Evolutionary conservation across 53 echinoderm and acorn worm species (phyloP).

Genomic region (Echinometra lucunter): DNA sequence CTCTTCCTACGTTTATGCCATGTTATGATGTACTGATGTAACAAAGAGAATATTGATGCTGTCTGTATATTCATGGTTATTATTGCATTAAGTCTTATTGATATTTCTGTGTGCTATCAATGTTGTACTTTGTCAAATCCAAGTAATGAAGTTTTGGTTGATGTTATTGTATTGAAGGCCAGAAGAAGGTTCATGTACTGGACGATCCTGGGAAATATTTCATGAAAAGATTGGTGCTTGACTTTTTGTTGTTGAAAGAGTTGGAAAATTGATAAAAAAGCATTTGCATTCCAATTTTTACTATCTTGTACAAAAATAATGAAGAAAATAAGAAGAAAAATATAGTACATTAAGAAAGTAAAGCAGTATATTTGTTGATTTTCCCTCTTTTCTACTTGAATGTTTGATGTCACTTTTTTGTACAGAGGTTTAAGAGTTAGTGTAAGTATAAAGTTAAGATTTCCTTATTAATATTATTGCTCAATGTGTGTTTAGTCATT

Average conservation of each 20-base stretch:
- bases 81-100: background rate
- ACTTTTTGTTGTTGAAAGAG: conserved; percentile 7
- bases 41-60: conserved; percentile 1
- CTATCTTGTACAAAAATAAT: conserved; percentile 40
- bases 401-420: background rate
- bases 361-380: conserved; percentile 8
- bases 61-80: conserved; percentile 41
- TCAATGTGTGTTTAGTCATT: background rate
- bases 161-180: background rate
- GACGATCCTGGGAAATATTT: conserved; percentile 11
- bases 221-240: conserved; percentile 43
- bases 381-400: conserved; percentile 13
- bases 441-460: background rate
- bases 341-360: background rate
- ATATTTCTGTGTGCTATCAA: conserved; percentile 28
- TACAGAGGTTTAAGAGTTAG: background rate
- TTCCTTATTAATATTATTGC: background rate
- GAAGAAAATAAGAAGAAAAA: conserved; percentile 35
- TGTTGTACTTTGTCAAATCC: conserved; percentile 33
- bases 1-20: background rate
- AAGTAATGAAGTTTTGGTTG: conserved; percentile 23
- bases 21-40: background rate
- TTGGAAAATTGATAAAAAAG: conserved; percentile 37
- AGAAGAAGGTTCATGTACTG: conserved; percentile 4
- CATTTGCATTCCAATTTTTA: conserved; percentile 64